These are phyloP conservation scores for Saccostrea echinata DNA, from an alignment of 1,140 invertebrate genomes.

Conservation along the genomic window DNA sequence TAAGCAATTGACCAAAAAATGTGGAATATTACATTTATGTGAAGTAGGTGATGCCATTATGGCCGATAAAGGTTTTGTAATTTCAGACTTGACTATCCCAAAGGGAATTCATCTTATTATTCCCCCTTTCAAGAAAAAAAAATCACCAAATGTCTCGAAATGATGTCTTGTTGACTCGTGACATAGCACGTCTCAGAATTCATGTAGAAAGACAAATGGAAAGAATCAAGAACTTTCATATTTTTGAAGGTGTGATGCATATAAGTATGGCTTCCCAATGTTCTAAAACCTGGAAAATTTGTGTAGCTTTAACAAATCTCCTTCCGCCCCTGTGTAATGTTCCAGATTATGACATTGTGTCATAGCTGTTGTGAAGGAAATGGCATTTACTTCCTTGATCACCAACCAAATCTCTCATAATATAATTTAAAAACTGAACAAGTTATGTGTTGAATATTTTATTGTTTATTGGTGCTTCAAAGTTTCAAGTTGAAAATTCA, in stretches of 20 bases:
- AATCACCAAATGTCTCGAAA: constrained; percentile 30
- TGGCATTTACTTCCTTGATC: no score
- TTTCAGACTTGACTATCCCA: constrained; percentile 43
- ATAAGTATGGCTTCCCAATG: constrained; percentile 45
- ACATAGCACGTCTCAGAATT: constrained; percentile 51
- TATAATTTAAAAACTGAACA: no score
- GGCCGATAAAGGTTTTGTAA: constrained; percentile 51
- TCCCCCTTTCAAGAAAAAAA: constrained; percentile 41
- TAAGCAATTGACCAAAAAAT: constrained; percentile 53
- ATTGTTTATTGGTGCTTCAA: no score
- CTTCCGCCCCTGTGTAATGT: constrained; percentile 45
- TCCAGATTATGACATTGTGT: constrained; percentile 3
- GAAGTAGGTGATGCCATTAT: constrained; percentile 49
- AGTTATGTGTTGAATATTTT: no score
- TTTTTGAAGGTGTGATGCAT: constrained; percentile 60
- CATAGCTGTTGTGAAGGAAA: no score
- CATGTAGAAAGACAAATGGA: constrained; percentile 58
- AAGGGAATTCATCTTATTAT: constrained; percentile 54
- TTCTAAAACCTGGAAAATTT: constrained; percentile 57
- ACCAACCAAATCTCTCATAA: no score
- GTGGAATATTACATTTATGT: constrained; percentile 43
- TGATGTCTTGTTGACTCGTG: constrained; percentile 46
- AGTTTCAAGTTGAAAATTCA: no score
- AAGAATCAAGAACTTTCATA: constrained; percentile 56
- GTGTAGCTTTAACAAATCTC: constrained; percentile 57